Percentiles rank a stretch among this genome's conserved stretches.
These are phyloP conservation scores for Caenorhabditis uteleia DNA, from an alignment of 2,888 invertebrate species.

Conservation along the genomic window DNA sequence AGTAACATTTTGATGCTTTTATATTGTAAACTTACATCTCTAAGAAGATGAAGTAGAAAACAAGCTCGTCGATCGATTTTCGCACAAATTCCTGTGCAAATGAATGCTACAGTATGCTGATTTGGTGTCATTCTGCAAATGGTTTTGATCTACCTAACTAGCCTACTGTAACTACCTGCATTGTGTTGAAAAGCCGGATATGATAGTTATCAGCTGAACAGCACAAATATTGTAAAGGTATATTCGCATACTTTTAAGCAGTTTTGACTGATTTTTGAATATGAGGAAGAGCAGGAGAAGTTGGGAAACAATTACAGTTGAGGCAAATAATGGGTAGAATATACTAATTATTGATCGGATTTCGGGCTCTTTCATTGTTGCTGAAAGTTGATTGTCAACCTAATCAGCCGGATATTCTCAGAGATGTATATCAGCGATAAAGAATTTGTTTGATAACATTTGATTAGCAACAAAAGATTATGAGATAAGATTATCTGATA, in stretches of 20 bases:
- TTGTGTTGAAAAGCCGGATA: conserved; percentile 22
- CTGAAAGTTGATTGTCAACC: not conserved
- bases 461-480: too few species aligned
- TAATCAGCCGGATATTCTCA: not conserved
- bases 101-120: conserved; percentile 23
- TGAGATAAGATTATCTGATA: too few species aligned
- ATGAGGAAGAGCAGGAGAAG: conserved; percentile 18
- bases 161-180: too few species aligned
- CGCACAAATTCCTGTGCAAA: conserved; percentile 25
- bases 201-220: conserved; percentile 22
- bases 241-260: conserved; percentile 16
- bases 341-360: conserved; percentile 3
- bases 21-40: conserved; percentile 25
- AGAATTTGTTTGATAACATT: not conserved
- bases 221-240: conserved; percentile 31
- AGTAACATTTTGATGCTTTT: not conserved
- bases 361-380: not conserved
- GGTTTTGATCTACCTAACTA: too few species aligned
- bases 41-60: conserved; percentile 22
- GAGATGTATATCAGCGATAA: not conserved
- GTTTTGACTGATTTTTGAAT: conserved; percentile 29
- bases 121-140: conserved; percentile 24
- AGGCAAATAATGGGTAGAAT: conserved; percentile 22
- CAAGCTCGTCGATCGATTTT: conserved; percentile 7
- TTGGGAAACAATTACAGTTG: conserved; percentile 17